Percentiles rank a stretch among this genome's conserved stretches.
phyloP scores from a whole-genome alignment of 2,113 vertebrate species.

The Pangasianodon hypophthalmus region DNA sequence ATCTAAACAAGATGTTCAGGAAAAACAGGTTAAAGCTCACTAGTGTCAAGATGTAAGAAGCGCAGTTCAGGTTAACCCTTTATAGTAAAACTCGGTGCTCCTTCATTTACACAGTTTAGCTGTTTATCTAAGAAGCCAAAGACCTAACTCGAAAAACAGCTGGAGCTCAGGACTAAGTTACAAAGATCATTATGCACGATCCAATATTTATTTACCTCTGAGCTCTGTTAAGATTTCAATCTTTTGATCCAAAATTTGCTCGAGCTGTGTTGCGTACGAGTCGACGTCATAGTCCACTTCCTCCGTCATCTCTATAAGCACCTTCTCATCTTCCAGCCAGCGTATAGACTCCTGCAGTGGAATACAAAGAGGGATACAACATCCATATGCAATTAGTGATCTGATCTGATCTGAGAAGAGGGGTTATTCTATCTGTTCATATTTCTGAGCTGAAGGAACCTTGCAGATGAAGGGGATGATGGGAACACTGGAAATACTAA shows the following conservation, averaged over 20 bases:
- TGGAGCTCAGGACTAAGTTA: not conserved
- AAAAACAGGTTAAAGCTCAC: not conserved
- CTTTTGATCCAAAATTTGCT: slow-evolving; percentile 96
- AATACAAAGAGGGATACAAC: not conserved
- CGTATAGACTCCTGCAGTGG: slow-evolving; percentile 87
- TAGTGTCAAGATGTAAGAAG: no score
- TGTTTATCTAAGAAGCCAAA: not conserved
- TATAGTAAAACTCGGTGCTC: not conserved
- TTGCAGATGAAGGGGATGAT: not conserved
- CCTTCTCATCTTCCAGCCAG: slow-evolving; percentile 96
- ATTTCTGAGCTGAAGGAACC: not conserved
- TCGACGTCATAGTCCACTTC: slow-evolving; percentile 98
- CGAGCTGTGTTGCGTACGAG: slow-evolving; percentile 92
- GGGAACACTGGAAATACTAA: not conserved
- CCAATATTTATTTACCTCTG: slow-evolving; percentile 77
- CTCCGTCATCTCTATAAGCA: slow-evolving; percentile 95
- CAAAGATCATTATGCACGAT: not conserved
- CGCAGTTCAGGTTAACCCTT: not conserved
- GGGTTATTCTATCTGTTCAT: not conserved
- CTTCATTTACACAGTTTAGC: not conserved
- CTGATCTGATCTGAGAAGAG: not conserved
- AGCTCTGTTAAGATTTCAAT: slow-evolving; percentile 94
- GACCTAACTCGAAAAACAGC: not conserved
- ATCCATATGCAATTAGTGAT: not conserved
- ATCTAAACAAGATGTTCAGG: not conserved